Base-by-base conservation (phyloP, 2,888 invertebrate species). In the Tipula helvola region DNA sequence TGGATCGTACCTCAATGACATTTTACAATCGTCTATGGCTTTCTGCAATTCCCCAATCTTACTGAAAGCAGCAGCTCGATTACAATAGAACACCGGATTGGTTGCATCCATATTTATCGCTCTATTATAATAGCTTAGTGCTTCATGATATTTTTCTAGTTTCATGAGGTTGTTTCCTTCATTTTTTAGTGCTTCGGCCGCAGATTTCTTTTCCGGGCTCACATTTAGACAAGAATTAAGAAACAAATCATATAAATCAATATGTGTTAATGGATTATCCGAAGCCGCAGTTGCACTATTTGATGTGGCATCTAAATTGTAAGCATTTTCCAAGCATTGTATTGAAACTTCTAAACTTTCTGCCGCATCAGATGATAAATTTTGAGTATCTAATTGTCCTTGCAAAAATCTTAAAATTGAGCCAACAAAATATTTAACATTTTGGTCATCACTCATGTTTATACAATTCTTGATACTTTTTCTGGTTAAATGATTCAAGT, bases 71-170 rank as follows among this genome's bases (percentile, higher is more conserved):
- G 99, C 99, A 85, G 99, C 99, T 88, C 99, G 95, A 91, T 99
- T 99, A 91, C 99, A 98, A 91, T 97, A 99, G 92, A 96, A 99
- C 42, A 99, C 97, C 0, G 99, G 96, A 92, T 99, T 99, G 88
- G 94, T 94, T 36, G 95, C 95, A 91, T 98, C 97, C 87, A 97
- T 92, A 89, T 95, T 93, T 88, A 99, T 97, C 12, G 99, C 99
- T 87, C 86, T 87, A 88, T 96, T 94, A 90, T 99, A 99, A 89
- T 95, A 94, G 13, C 94, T 93, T 47, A 98, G 92, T 13, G 99
- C 99, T 90, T 97, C 97, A 36, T 93, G 92, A 90, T 94, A 95
- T 89, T 95, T 95, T 87, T 96, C 95, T 44, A 93, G 93, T 90
- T 97, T 97, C 97, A 99, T 98, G n/a, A 96, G 92, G 85, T 94